Percentiles rank a stretch among this genome's conserved stretches.
Evolutionary conservation across 2,888 invertebrate genomes (phyloP).

Genomic region (Deroplatys truncata): DNA sequence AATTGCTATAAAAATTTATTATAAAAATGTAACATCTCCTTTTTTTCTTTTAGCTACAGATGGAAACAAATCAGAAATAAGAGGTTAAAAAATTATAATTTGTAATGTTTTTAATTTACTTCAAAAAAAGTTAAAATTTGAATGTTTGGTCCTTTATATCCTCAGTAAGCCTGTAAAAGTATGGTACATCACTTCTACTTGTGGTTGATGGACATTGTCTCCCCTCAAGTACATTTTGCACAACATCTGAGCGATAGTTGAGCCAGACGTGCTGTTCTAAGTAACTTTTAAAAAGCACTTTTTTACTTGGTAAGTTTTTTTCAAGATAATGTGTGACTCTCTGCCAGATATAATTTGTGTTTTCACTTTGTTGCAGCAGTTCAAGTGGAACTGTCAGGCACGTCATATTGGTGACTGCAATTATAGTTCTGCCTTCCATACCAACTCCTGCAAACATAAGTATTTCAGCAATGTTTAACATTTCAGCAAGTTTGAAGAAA

Average conservation of each 20-base stretch:
- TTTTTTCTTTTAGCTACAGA: too few relatives aligned
- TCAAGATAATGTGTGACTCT: not conserved
- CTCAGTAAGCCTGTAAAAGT: not conserved
- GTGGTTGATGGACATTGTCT: not conserved
- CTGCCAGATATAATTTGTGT: not conserved
- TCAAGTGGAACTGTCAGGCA: not conserved
- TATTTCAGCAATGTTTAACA: too few relatives aligned
- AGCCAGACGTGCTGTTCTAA: not conserved
- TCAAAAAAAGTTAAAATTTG: too few relatives aligned
- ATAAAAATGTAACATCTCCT: too few relatives aligned
- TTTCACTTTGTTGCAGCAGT: not conserved
- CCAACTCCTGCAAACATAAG: not conserved
- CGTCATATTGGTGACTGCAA: not conserved
- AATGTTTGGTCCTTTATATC: too few relatives aligned
- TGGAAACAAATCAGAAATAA: too few relatives aligned
- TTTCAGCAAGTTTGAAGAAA: too few relatives aligned
- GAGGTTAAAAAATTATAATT: too few relatives aligned
- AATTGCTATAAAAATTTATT: too few relatives aligned
- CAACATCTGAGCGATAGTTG: not conserved
- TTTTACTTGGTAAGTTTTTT: not conserved
- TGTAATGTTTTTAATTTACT: too few relatives aligned
- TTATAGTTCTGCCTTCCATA: not conserved
- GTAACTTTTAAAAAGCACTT: not conserved
- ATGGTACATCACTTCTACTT: not conserved
- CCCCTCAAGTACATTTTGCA: not conserved